Evolutionary conservation across 2,113 vertebrate genomes (phyloP).

Genomic region (Tautogolabrus adspersus): DNA sequence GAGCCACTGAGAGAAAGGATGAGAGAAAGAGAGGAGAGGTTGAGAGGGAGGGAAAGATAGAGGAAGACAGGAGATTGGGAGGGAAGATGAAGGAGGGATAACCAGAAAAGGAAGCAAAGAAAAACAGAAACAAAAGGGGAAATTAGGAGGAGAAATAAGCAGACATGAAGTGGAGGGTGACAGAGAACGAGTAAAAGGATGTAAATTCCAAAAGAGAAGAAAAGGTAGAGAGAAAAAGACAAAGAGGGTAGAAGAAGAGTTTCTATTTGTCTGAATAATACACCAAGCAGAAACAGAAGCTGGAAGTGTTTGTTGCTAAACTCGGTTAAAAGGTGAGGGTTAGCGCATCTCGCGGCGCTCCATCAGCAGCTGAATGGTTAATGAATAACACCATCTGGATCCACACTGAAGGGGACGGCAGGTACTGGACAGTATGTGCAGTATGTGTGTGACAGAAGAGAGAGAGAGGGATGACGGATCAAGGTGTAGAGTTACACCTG

Average conservation of each 20-base stretch:
- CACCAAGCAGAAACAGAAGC: slow-evolving; percentile 12
- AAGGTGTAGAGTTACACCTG: slow-evolving; percentile 66
- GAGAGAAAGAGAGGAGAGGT: slow-evolving; percentile 8
- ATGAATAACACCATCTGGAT: slow-evolving; percentile 75
- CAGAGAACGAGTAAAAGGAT: background rate
- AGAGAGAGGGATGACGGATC: slow-evolving; percentile 21
- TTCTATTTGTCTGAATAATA: slow-evolving; percentile 11
- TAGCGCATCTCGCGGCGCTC: slow-evolving; percentile 22
- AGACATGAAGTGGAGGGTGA: background rate
- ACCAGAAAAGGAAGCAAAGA: background rate
- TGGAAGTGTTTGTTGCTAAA: slow-evolving; percentile 19
- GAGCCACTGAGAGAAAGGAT: slow-evolving; percentile 86
- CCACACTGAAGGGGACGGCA: slow-evolving; percentile 41
- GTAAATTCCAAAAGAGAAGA: background rate
- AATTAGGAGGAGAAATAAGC: no score
- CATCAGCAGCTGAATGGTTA: slow-evolving; percentile 63
- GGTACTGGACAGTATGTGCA: slow-evolving; percentile 26
- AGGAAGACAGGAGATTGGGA: background rate
- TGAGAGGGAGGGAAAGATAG: slow-evolving; percentile 1
- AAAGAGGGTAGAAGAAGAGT: slow-evolving; percentile 12
- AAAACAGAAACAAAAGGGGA: background rate
- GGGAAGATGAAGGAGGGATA: background rate
- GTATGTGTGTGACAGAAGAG: background rate
- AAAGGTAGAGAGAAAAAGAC: slow-evolving; percentile 17
- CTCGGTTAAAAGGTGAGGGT: slow-evolving; percentile 23